phyloP scores from a whole-genome alignment of 2,113 vertebrate genomes.

The Benitochromis conjunctus region DNA sequence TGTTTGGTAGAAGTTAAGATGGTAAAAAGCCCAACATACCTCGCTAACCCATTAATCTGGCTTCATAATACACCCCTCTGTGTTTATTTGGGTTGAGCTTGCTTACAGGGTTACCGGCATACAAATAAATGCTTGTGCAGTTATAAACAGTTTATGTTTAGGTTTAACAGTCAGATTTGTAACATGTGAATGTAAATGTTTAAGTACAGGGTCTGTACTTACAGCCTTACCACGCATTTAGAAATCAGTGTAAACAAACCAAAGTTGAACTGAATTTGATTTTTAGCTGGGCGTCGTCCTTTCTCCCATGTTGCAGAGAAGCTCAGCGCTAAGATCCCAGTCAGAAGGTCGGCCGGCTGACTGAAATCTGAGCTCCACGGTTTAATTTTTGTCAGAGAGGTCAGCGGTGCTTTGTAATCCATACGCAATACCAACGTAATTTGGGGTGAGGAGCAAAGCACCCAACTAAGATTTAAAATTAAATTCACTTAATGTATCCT shows the following conservation, averaged over 20 bases:
- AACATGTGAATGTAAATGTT: conserved; percentile 6
- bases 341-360: not conserved
- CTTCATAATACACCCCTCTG: not conserved
- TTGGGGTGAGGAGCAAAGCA: not conserved
- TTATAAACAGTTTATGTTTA: not conserved
- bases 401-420: not conserved
- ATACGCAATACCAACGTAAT: not conserved
- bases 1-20: not conserved
- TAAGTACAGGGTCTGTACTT: not conserved
- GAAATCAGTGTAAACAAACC: not conserved
- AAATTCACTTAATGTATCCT: not conserved
- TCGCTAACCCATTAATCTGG: not conserved
- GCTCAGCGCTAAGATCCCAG: not conserved
- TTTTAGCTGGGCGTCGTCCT: not conserved
- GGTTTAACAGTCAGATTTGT: not conserved
- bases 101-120: not conserved
- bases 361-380: not conserved
- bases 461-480: not conserved
- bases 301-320: not conserved
- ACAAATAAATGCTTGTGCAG: not conserved
- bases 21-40: not conserved
- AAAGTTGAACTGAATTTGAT: not conserved
- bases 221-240: not conserved
- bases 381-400: not conserved
- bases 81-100: not conserved